Evolutionary conservation across 2,888 invertebrate genomes (phyloP), one percentile per base, ranked within the genome.

Genomic region (Calliopum simillimum): DNA sequence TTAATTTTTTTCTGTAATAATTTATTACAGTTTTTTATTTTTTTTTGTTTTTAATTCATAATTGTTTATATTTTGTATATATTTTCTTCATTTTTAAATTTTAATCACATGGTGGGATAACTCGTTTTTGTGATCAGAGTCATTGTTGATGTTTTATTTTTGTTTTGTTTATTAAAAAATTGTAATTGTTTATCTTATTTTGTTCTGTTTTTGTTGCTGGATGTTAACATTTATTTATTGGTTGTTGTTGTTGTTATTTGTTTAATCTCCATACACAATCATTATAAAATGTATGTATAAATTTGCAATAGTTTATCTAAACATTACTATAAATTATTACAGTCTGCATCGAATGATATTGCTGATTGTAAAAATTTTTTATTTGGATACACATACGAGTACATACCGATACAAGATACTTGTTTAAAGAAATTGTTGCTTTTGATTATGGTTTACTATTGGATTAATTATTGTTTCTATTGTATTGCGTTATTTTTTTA

Each of bases 21-120:
- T 51, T 33, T 43, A 41, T 33, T 19, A 43, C 33, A 23, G 23
- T 67, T 46, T 67, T 67, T 23, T 67, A n/a, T 67, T 59, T 47
- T 67, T 44, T 46, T 56, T 51, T 53, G 16, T 41, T 59, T 59
- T 68, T n/a, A 49, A 13, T 61, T 61, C 13, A 14, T 49, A 47
- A n/a, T 68, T 61, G n/a, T 68, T 19, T 68, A 14, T 21, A 21
- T 56, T 68, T 69, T 47, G 63, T 68, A 49, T 44, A 25, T 47
- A 23, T 16, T 33, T 46, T 46, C 14, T n/a, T 62, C 46, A 63
- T 66, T 67, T 68, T 70, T 67, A 53, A 66, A 70, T 64, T 62
- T 76, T 78, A 80, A 80, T 81, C 80, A 81, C 80, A 80, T 81
- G 81, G 81, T 81, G 81, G 81, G 81, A 80, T 80, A 81, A 79